Conservation (phyloP, 1,140 invertebrate genomes). For the Drosophila guanche region DNA sequence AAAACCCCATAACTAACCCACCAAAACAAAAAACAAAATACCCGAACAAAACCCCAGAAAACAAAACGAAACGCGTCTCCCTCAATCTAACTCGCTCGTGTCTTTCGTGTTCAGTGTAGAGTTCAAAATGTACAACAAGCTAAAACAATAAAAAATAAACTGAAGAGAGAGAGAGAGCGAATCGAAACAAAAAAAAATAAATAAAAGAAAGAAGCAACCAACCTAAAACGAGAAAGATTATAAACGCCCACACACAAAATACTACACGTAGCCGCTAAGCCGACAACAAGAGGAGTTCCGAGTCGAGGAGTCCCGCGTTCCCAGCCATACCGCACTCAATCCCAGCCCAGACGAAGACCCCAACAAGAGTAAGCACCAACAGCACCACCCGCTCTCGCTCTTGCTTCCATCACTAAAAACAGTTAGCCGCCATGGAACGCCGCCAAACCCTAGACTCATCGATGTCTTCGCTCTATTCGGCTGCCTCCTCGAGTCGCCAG, state of each 20-base stretch:
- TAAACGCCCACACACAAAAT: slow-evolving; percentile 70
- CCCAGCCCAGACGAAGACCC: slow-evolving; percentile 7
- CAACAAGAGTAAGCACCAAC: slow-evolving; percentile 16
- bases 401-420: slow-evolving; percentile 7
- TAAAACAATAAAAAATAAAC: slow-evolving; percentile 52
- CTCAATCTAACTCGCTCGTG: slow-evolving; percentile 3
- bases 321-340: too few species aligned
- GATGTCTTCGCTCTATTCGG: slow-evolving; percentile 83
- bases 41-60: slow-evolving; percentile 10
- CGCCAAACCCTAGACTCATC: slow-evolving; percentile 82
- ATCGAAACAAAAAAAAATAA: slow-evolving; percentile 31
- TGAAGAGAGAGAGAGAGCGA: slow-evolving; percentile 43
- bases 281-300: slow-evolving; percentile 38
- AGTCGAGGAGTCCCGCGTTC: too few species aligned
- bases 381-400: slow-evolving; percentile 19
- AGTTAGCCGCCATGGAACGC: slow-evolving; percentile 60
- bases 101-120: slow-evolving; percentile 20
- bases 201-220: slow-evolving; percentile 26
- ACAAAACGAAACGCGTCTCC: slow-evolving; percentile 42
- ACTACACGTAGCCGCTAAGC: slow-evolving; percentile 65
- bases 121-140: slow-evolving; percentile 53
- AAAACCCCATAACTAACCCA: slow-evolving; percentile 2
- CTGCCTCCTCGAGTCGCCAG: slow-evolving; percentile 64
- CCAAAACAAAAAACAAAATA: background rate
- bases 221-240: slow-evolving; percentile 68